These are phyloP conservation scores for Drosophila suzukii DNA, from an alignment of 1,140 invertebrate species.

Conservation along the genomic window DNA sequence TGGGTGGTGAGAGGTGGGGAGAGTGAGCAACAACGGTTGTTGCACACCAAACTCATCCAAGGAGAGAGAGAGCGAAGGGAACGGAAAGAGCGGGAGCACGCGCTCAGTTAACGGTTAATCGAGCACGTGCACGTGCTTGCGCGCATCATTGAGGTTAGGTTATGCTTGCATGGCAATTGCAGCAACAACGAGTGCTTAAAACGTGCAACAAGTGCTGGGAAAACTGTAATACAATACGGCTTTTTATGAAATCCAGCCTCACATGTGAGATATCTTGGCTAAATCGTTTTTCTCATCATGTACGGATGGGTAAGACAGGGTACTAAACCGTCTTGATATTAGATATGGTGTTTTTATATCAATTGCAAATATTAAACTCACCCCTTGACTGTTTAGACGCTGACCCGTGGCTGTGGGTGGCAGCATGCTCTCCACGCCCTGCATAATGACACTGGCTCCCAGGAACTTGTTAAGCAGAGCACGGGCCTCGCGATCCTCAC, in stretches of 20 bases:
- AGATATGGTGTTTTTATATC: too few relatives aligned
- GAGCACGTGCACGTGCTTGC: slow-evolving; percentile 29
- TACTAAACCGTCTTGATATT: too few relatives aligned
- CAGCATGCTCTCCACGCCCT: slow-evolving; percentile 84
- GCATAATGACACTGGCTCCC: slow-evolving; percentile 90
- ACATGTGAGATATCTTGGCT: neutral
- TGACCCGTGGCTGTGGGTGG: slow-evolving; percentile 54
- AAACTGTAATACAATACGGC: neutral
- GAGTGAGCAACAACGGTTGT: slow-evolving; percentile 7
- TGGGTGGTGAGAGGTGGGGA: neutral
- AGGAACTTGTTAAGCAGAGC: slow-evolving; percentile 92
- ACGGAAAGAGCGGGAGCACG: slow-evolving; percentile 1
- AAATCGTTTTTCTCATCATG: neutral
- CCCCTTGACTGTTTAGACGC: slow-evolving; percentile 62
- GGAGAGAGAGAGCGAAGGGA: neutral
- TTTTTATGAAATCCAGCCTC: neutral
- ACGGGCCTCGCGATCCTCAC: slow-evolving; percentile 89
- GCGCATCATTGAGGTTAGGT: slow-evolving; percentile 30
- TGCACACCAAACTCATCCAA: slow-evolving; percentile 1
- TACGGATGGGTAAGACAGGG: too few relatives aligned
- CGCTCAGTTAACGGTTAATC: slow-evolving; percentile 45
- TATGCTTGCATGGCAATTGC: slow-evolving; percentile 10
- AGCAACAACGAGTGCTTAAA: neutral
- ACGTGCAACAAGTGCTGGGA: slow-evolving; percentile 13
- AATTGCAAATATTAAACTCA: slow-evolving; percentile 9